A percentile compares a stretch with the other conserved stretches of the same genome.
phyloP scores from a whole-genome alignment of 2,888 invertebrate species.

The Autographa gamma region DNA sequence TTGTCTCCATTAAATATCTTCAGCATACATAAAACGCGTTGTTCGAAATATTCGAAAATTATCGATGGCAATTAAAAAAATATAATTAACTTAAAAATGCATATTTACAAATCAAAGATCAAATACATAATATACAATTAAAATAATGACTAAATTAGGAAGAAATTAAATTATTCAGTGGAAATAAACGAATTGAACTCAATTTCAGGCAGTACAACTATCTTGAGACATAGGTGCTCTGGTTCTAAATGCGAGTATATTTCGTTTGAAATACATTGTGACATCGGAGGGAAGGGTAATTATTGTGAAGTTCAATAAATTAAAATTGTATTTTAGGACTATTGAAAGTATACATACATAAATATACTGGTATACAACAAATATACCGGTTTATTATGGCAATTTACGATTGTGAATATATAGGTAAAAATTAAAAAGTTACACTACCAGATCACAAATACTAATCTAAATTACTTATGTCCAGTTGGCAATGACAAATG shows the following conservation, averaged over 20 bases:
- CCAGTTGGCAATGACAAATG: conserved; percentile 88
- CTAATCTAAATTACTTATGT: conserved; percentile 83
- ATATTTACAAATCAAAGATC: conserved; percentile 87
- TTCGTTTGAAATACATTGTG: conserved; percentile 61
- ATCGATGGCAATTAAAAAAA: conserved; percentile 86
- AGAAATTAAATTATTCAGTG: conserved; percentile 76
- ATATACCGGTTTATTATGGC: conserved; percentile 84
- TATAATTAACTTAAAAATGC: conserved; percentile 84
- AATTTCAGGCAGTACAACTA: conserved; percentile 69
- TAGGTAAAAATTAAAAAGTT: conserved; percentile 82
- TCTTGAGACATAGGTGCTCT: conserved; percentile 68
- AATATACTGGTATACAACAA: conserved; percentile 70
- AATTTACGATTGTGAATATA: conserved; percentile 83
- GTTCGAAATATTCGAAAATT: conserved; percentile 78
- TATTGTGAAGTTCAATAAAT: conserved; percentile 69
- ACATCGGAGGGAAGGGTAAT: conserved; percentile 75
- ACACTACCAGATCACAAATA: conserved; percentile 88
- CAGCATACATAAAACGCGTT: conserved; percentile 79
- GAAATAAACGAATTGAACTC: conserved; percentile 71
- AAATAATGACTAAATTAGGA: conserved; percentile 86
- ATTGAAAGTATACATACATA: conserved; percentile 66
- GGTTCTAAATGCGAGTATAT: conserved; percentile 75
- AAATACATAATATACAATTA: conserved; percentile 87
- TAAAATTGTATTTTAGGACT: conserved; percentile 64
- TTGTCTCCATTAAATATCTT: conserved; percentile 83